Base-by-base conservation (phyloP, 2,113 vertebrate genomes). In the Tragelaphus buxtoni region DNA sequence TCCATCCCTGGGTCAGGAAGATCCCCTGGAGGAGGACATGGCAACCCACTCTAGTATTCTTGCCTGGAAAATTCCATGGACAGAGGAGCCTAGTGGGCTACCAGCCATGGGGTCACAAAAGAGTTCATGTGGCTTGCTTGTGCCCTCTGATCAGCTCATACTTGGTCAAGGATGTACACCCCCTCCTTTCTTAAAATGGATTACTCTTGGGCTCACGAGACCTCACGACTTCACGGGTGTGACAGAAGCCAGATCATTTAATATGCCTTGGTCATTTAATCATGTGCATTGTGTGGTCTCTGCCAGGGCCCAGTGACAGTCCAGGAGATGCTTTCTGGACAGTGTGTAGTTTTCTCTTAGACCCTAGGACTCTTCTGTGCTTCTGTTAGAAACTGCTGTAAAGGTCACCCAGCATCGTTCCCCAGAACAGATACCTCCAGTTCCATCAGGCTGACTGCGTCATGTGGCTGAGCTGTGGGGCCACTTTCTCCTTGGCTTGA, bases 261-360 rank as follows among this genome's bases (percentile, higher is more conserved):
- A 86, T 79, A 32, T 22, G 49, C 39, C 58, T 18, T 47, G 77
- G 63, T n/a, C 45, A 30, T 92, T 92, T 74, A 74, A 55, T 39
- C 81, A 9, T 3, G 45, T 63, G 30, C 69, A 30, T 1, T 6
- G 47, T 7, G 47, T 58, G 35, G 24, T 86, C 72, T 80, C 88
- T 65, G 26, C 49, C 26, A 79, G 39, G 32, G 56, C 35, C 32
- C 45, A 14, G 2, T 51, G 7, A n/a, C 61, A 51, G 28, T 88
- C 51, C 74, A 51, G 28, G n/a, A 61, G 60, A 20, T 72, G 17
- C 45, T 81, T 20, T 83, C 20, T 55, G 47, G 61, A 74, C 58
- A 65, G 26, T 53, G 55, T 28, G 2, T 47, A 61, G 18, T 76
- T 88, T 92, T 77, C 93, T 88, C 24, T 83, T 82, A 4, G 61